Percentiles rank a stretch among this genome's conserved stretches.
Conservation (phyloP, 1,140 invertebrate genomes). For the Sycophaga agraensis region DNA sequence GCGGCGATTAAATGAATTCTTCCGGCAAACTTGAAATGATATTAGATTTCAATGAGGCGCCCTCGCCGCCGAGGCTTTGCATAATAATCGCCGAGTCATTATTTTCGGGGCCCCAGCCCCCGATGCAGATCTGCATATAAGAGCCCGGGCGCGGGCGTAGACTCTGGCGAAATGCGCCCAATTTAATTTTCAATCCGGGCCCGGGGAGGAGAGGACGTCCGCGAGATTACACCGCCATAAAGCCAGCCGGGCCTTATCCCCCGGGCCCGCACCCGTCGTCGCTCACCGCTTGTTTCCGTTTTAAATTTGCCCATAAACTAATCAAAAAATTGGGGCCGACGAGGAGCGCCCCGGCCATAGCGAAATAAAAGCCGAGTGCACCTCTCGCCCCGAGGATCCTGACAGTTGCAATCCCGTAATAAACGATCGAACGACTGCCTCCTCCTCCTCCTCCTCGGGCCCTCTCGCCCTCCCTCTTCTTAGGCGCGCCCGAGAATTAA, state of each 20-base stretch:
- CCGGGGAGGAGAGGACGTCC: background rate
- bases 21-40: too few species aligned
- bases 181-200: slow-evolving; percentile 27
- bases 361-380: background rate
- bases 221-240: slow-evolving; percentile 14
- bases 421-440: slow-evolving; percentile 49
- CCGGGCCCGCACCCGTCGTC: background rate
- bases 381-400: slow-evolving; percentile 22
- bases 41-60: slow-evolving; percentile 11
- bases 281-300: slow-evolving; percentile 4
- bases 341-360: slow-evolving; percentile 10
- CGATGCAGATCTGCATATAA: background rate
- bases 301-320: slow-evolving; percentile 26
- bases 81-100: slow-evolving; percentile 16
- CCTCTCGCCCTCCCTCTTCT: slow-evolving; percentile 34
- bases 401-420: slow-evolving; percentile 58
- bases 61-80: background rate
- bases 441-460: background rate
- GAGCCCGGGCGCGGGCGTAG: background rate
- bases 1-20: background rate
- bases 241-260: background rate
- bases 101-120: slow-evolving; percentile 2
- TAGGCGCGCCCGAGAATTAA: slow-evolving; percentile 55
- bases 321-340: slow-evolving; percentile 21
- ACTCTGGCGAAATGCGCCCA: background rate